Percentiles rank a stretch among this genome's conserved stretches.
Evolutionary conservation across 2,888 invertebrate species (phyloP).

Genomic region (Chrysodeixis includens): DNA sequence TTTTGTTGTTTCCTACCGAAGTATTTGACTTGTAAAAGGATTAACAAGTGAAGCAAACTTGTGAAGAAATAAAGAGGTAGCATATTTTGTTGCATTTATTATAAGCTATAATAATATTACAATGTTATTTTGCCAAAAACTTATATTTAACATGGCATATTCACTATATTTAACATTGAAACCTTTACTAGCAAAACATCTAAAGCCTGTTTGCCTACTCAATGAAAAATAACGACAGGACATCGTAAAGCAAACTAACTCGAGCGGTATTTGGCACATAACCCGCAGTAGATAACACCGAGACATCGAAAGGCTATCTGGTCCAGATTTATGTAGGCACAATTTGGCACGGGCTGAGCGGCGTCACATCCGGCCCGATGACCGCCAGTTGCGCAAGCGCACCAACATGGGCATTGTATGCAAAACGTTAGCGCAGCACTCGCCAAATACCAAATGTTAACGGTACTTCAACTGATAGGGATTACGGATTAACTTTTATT

Average conservation of each 20-base stretch:
- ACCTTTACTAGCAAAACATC: not conserved
- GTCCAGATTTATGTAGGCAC: conserved; percentile 69
- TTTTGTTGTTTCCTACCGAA: too few species aligned
- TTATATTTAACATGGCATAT: too few species aligned
- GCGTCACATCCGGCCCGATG: conserved; percentile 85
- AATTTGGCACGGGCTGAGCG: conserved; percentile 72
- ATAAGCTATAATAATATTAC: too few species aligned
- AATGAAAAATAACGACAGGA: not conserved
- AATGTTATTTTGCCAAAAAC: too few species aligned
- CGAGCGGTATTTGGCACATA: conserved; percentile 1
- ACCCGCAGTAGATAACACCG: conserved; percentile 33
- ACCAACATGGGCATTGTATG: conserved; percentile 87
- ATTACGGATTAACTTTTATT: conserved; percentile 28
- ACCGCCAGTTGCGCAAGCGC: conserved; percentile 82
- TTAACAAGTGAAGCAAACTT: too few species aligned
- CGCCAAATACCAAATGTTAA: conserved; percentile 80
- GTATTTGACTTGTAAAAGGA: too few species aligned
- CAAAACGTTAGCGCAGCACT: conserved; percentile 77
- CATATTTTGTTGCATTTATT: too few species aligned
- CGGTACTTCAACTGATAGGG: conserved; percentile 64
- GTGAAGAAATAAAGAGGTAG: too few species aligned
- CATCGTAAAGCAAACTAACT: not conserved
- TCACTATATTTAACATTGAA: not conserved
- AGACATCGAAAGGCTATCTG: conserved; percentile 61
- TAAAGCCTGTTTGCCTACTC: not conserved